Evolutionary conservation across 2,888 invertebrate genomes (phyloP).

Genomic region (Cataglyphis cursor): DNA sequence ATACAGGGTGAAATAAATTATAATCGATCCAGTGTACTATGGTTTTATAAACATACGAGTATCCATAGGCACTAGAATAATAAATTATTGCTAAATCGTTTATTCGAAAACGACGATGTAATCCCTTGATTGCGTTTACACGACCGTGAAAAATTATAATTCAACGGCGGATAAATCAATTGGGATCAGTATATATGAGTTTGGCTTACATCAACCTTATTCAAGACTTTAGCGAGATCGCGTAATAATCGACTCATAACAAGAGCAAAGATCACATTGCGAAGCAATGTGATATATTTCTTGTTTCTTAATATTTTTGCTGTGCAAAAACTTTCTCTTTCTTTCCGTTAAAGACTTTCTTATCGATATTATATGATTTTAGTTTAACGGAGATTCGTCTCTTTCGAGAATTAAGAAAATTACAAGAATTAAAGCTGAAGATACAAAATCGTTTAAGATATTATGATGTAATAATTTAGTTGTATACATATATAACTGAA

Average conservation of each 20-base stretch:
- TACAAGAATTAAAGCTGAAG: neutral
- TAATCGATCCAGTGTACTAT: slow-evolving; percentile 43
- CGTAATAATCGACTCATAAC: slow-evolving; percentile 26
- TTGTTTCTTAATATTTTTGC: neutral
- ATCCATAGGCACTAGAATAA: slow-evolving; percentile 68
- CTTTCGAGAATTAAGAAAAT: neutral
- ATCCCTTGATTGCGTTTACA: slow-evolving; percentile 6
- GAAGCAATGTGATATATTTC: slow-evolving; percentile 26
- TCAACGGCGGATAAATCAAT: neutral
- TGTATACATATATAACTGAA: neutral
- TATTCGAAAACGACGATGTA: slow-evolving; percentile 48
- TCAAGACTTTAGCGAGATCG: slow-evolving; percentile 49
- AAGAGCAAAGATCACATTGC: slow-evolving; percentile 45
- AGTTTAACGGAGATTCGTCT: slow-evolving; percentile 13
- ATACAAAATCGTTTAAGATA: slow-evolving; percentile 12
- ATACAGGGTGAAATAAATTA: slow-evolving; percentile 69
- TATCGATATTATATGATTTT: slow-evolving; percentile 1
- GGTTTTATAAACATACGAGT: slow-evolving; percentile 61
- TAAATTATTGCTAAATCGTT: slow-evolving; percentile 75
- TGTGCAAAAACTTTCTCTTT: neutral
- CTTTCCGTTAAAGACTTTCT: neutral
- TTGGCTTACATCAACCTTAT: slow-evolving; percentile 15
- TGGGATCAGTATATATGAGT: slow-evolving; percentile 25
- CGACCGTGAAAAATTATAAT: slow-evolving; percentile 26
- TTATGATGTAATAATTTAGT: slow-evolving; percentile 15